Conservation (phyloP, 2,888 invertebrate genomes). For the Polia nebulosa region DNA sequence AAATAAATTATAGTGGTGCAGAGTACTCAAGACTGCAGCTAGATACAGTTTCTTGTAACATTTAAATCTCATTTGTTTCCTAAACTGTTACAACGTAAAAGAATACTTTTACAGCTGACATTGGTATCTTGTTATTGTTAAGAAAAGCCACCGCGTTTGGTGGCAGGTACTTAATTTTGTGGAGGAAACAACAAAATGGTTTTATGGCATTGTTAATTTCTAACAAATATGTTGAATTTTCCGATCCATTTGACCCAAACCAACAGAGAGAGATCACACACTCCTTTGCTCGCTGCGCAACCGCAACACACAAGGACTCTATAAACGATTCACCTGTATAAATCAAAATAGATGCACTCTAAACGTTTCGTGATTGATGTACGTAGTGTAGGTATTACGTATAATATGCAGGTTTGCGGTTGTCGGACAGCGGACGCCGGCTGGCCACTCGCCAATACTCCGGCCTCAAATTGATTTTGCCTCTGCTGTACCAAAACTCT, state of each 20-base stretch:
- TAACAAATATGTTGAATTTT: background rate
- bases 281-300: conserved; percentile 37
- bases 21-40: background rate
- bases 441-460: conserved; percentile 84
- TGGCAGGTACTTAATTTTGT: background rate
- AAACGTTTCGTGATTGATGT: conserved; percentile 72
- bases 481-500: conserved; percentile 81
- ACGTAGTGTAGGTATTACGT: conserved; percentile 68
- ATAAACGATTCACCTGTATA: conserved; percentile 67
- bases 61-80: background rate
- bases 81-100: background rate
- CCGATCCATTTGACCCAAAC: conserved; percentile 25
- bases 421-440: conserved; percentile 73
- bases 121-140: background rate
- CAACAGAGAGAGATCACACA: conserved; percentile 38
- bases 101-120: background rate
- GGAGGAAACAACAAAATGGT: no score
- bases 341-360: conserved; percentile 71
- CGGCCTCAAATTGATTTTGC: conserved; percentile 89
- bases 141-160: background rate
- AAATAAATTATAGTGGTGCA: conserved; percentile 14
- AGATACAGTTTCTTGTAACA: conserved; percentile 5
- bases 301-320: conserved; percentile 65
- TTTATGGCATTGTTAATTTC: background rate
- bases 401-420: conserved; percentile 79